A percentile compares a stretch with the other conserved stretches of the same genome.
phyloP scores from a whole-genome alignment of 2,797 vertebrate species.

The Centroberyx gerrardi region DNA sequence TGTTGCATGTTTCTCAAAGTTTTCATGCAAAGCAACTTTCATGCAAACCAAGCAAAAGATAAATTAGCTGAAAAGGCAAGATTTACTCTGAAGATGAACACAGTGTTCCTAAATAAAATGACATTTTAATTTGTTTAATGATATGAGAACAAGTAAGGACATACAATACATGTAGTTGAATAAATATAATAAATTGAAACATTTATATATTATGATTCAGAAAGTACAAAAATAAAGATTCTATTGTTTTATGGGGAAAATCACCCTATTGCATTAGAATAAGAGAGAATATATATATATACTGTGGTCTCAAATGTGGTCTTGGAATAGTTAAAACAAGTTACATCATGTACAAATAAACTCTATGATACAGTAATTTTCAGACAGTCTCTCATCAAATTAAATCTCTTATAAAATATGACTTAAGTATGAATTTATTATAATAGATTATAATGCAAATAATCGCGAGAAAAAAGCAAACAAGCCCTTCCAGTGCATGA shows the following conservation, averaged over 20 bases:
- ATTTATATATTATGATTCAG: slow-evolving; percentile 86
- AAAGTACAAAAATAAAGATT: slow-evolving; percentile 90
- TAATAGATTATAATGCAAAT: slow-evolving; percentile 53
- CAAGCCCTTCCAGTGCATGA: slow-evolving; percentile 53
- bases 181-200: slow-evolving; percentile 73
- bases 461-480: slow-evolving; percentile 31
- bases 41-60: slow-evolving; percentile 12
- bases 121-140: slow-evolving; percentile 74
- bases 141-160: slow-evolving; percentile 59
- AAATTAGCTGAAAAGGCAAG: slow-evolving; percentile 14
- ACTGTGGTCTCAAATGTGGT: slow-evolving; percentile 24
- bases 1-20: not conserved
- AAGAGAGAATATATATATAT: slow-evolving; percentile 47
- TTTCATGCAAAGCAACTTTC: not conserved
- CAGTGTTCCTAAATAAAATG: slow-evolving; percentile 40
- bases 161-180: slow-evolving; percentile 68
- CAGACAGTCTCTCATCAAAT: slow-evolving; percentile 25
- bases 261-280: slow-evolving; percentile 70
- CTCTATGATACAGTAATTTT: slow-evolving; percentile 49
- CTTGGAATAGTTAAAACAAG: slow-evolving; percentile 51
- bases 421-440: slow-evolving; percentile 33
- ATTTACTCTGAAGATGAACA: not conserved
- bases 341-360: slow-evolving; percentile 60
- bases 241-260: slow-evolving; percentile 74
- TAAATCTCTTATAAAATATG: slow-evolving; percentile 23